Percentiles rank a stretch among this genome's conserved stretches.
These are phyloP conservation scores for Hippopotamus amphibius DNA, from an alignment of 2,113 vertebrate genomes.

Conservation along the genomic window DNA sequence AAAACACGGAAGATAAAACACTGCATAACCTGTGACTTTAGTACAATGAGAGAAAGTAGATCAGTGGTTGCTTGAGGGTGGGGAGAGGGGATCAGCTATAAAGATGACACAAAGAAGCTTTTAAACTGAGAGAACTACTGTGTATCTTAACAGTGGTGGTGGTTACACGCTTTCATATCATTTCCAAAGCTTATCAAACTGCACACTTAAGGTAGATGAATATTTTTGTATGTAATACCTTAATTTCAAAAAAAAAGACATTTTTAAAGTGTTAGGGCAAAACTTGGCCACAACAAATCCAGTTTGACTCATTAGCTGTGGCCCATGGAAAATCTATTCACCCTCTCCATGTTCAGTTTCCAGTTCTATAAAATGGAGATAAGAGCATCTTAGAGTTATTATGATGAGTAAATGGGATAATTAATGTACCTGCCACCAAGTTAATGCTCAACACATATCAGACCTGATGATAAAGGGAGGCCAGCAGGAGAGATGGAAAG, in stretches of 20 bases:
- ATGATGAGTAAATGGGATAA: background rate
- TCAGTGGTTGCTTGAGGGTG: background rate
- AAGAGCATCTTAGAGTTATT: background rate
- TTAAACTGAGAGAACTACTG: background rate
- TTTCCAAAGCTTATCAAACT: background rate
- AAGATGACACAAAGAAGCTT: background rate
- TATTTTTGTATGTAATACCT: background rate
- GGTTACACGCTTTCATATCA: background rate
- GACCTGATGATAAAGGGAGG: background rate
- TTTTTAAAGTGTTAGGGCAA: background rate
- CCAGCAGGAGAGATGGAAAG: background rate
- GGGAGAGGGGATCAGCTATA: background rate
- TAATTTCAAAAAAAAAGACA: background rate
- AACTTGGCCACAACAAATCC: background rate
- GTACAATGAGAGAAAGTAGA: background rate
- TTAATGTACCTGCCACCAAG: no score
- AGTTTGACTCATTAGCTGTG: background rate
- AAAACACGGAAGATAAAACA: background rate
- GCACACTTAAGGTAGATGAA: background rate
- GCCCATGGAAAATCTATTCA: background rate
- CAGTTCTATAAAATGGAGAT: background rate
- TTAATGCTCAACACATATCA: background rate
- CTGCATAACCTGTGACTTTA: background rate
- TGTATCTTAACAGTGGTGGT: background rate
- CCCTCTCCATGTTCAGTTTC: background rate